Evolutionary conservation across 2,113 vertebrate species (phyloP).

Genomic region (Euleptes europaea): DNA sequence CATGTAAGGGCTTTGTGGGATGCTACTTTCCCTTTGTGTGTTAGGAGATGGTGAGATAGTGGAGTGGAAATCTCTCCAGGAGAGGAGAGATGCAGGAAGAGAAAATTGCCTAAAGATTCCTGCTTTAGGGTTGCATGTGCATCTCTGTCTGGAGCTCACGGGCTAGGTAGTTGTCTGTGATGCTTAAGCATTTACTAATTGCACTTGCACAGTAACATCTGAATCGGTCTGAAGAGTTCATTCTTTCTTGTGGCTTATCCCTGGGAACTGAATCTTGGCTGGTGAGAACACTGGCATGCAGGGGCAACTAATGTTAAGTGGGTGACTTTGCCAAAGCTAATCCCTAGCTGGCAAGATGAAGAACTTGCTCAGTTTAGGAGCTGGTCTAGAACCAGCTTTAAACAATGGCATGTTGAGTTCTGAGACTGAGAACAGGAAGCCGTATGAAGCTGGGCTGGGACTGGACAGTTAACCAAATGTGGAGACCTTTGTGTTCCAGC

Average conservation of each 20-base stretch:
- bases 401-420: not conserved
- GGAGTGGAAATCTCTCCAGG: not conserved
- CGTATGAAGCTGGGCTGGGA: not conserved
- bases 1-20: slow-evolving; percentile 81
- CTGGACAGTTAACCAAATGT: too few relatives aligned
- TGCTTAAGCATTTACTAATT: too few relatives aligned
- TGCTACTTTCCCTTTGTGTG: too few relatives aligned
- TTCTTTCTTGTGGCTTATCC: not conserved
- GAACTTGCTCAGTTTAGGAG: not conserved
- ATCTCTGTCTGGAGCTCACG: not conserved
- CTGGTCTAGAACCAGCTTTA: not conserved
- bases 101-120: not conserved
- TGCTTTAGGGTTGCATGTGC: not conserved
- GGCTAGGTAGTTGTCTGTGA: not conserved
- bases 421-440: not conserved
- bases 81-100: not conserved
- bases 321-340: not conserved
- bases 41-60: not conserved
- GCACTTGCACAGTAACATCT: not conserved
- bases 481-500: slow-evolving; percentile 63
- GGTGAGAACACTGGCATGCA: not conserved
- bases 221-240: not conserved
- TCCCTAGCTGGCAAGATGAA: too few relatives aligned
- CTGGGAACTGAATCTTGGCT: not conserved
- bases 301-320: not conserved